These are phyloP conservation scores for Scaptomyza hsui DNA, from an alignment of 1,140 invertebrate genomes.

Conservation along the genomic window DNA sequence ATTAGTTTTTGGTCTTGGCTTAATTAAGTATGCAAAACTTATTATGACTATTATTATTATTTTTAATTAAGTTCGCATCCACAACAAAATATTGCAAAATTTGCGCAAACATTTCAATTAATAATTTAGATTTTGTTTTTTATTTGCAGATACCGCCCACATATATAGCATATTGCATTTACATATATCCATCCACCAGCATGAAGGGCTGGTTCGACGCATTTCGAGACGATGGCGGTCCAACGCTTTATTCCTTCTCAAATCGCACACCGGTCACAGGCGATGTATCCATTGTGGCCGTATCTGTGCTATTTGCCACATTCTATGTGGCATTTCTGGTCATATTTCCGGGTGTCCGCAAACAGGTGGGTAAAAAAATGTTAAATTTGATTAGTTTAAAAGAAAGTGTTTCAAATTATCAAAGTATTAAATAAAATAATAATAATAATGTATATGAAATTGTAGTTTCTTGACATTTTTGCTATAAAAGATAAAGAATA, in stretches of 20 bases:
- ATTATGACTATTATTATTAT: background rate
- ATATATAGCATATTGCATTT: conserved; percentile 30
- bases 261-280: conserved; percentile 97
- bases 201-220: conserved; percentile 97
- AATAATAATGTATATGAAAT: too few relatives aligned
- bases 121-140: background rate
- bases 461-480: too few relatives aligned
- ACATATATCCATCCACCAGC: conserved; percentile 51
- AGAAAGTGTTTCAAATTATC: too few relatives aligned
- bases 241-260: conserved; percentile 95
- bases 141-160: conserved; percentile 34
- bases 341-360: conserved; percentile 96
- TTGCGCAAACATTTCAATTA: conserved; percentile 10
- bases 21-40: conserved; percentile 41
- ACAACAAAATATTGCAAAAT: conserved; percentile 6
- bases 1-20: conserved; percentile 13
- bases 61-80: conserved; percentile 29
- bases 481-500: too few relatives aligned
- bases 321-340: conserved; percentile 96
- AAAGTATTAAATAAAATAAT: too few relatives aligned
- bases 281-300: conserved; percentile 93
- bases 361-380: conserved; percentile 89
- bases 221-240: conserved; percentile 95
- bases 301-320: conserved; percentile 94
- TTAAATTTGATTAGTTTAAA: background rate